A percentile compares a stretch with the other conserved stretches of the same genome.
Conservation (phyloP, 1,140 invertebrate genomes). For the Bombus waltoni region DNA sequence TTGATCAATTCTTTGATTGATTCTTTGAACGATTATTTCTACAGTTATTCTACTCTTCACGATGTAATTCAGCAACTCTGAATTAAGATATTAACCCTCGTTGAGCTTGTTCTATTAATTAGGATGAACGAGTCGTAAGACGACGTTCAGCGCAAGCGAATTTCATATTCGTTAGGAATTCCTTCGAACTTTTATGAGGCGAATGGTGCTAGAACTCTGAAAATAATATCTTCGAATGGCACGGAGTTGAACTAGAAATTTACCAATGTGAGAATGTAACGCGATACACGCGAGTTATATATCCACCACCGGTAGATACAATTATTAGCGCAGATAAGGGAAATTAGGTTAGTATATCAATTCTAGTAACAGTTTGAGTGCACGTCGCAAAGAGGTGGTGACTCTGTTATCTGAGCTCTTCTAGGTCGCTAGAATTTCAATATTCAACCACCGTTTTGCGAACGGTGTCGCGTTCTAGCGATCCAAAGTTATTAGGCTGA, state of each 20-base stretch:
- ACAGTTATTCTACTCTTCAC: too few species aligned
- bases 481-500: not conserved
- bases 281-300: not conserved
- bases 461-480: not conserved
- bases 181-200: not conserved
- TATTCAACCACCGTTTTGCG: not conserved
- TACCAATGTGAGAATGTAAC: not conserved
- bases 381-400: not conserved
- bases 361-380: not conserved
- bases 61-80: too few species aligned
- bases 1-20: too few species aligned
- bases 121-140: not conserved
- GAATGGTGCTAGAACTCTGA: not conserved
- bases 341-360: not conserved
- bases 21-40: too few species aligned
- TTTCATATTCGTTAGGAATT: not conserved
- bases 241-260: not conserved
- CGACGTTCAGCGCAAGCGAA: not conserved
- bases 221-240: not conserved
- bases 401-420: constrained; percentile 6
- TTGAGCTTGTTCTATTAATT: too few species aligned
- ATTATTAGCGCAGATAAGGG: not conserved
- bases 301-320: not conserved
- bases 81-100: too few species aligned
- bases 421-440: not conserved